phyloP scores from a whole-genome alignment of 2,888 invertebrate genomes.

The Apodemia duryi region DNA sequence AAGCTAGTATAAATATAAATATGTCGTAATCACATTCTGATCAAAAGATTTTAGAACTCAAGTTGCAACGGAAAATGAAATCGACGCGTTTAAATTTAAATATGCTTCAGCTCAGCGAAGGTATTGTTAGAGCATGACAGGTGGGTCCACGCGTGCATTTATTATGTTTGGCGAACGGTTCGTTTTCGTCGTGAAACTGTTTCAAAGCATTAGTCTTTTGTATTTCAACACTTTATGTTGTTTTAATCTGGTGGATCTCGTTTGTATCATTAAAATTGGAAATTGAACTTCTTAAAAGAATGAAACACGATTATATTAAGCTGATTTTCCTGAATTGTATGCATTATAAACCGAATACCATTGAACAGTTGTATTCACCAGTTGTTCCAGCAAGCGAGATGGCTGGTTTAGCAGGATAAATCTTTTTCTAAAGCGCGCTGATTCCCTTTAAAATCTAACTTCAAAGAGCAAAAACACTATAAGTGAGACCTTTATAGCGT shows the following conservation, averaged over 20 bases:
- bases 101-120: not conserved
- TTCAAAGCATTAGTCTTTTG: conserved; percentile 3
- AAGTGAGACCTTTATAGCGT: too few relatives aligned
- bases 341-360: too few relatives aligned
- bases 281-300: not conserved
- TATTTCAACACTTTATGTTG: not conserved
- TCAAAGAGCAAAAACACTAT: too few relatives aligned
- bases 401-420: too few relatives aligned
- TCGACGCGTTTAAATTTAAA: not conserved
- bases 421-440: too few relatives aligned
- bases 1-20: not conserved
- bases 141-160: conserved; percentile 3
- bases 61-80: not conserved
- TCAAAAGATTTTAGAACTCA: not conserved
- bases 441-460: too few relatives aligned
- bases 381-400: too few relatives aligned
- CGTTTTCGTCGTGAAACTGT: not conserved
- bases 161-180: conserved; percentile 1
- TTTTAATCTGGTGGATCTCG: not conserved
- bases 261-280: not conserved
- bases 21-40: not conserved
- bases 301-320: not conserved
- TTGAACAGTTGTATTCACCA: too few relatives aligned
- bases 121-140: conserved; percentile 5
- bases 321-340: too few relatives aligned